These are phyloP conservation scores for Engystomops pustulosus DNA, from an alignment of 2,113 vertebrate species.

Conservation along the genomic window DNA sequence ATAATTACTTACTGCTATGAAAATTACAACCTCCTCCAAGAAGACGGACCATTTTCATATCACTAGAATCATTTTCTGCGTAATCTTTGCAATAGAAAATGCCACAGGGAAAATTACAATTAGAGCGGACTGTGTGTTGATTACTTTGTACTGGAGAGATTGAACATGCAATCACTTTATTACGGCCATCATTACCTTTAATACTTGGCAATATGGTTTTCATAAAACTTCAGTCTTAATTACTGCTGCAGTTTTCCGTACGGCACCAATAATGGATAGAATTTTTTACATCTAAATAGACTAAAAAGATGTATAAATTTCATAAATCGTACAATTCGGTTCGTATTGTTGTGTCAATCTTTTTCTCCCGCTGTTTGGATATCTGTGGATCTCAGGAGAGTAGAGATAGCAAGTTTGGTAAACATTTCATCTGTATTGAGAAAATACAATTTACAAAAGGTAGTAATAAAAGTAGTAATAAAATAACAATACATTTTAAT, in stretches of 20 bases:
- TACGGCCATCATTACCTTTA: conserved; percentile 47
- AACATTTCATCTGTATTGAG: no score
- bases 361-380: neutral
- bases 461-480: no score
- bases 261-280: conserved; percentile 20
- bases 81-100: conserved; percentile 39
- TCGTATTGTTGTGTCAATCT: neutral
- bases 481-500: no score
- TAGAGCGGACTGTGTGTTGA: conserved; percentile 39
- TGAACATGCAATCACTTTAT: conserved; percentile 52
- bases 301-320: neutral
- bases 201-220: conserved; percentile 50
- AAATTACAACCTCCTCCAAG: conserved; percentile 32
- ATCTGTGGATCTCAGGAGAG: neutral
- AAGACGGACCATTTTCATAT: conserved; percentile 37
- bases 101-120: conserved; percentile 50
- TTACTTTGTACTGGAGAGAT: conserved; percentile 52
- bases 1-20: conserved; percentile 52
- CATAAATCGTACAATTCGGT: neutral
- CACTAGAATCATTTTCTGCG: conserved; percentile 28
- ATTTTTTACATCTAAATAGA: conserved; percentile 21
- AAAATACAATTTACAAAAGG: no score
- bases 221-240: conserved; percentile 52
- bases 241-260: conserved; percentile 21
- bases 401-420: no score